phyloP scores from a whole-genome alignment of 2,888 invertebrate genomes.

The Cosmia trapezina region DNA sequence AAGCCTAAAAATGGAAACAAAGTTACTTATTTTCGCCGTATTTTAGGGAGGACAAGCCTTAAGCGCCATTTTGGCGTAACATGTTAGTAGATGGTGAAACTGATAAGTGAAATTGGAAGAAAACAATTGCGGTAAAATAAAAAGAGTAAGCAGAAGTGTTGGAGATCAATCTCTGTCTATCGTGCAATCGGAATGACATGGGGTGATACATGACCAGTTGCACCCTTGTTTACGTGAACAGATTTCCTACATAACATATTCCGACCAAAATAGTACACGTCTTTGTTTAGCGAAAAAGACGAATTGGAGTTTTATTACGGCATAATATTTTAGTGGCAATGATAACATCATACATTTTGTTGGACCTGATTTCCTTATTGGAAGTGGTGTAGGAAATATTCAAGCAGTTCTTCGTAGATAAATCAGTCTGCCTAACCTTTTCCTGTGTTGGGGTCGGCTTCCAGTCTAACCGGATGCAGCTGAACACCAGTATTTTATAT shows the following conservation, averaged over 20 bases:
- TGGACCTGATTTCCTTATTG: slow-evolving; percentile 10
- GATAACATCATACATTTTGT: slow-evolving; percentile 19
- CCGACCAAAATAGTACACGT: slow-evolving; percentile 30
- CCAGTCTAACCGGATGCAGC: too few relatives aligned
- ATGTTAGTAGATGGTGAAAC: slow-evolving; percentile 18
- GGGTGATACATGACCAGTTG: slow-evolving; percentile 41
- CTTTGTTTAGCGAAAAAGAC: slow-evolving; percentile 15
- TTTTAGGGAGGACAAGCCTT: too few relatives aligned
- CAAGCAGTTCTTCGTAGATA: too few relatives aligned
- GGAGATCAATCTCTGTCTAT: slow-evolving; percentile 43
- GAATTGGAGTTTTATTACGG: slow-evolving; percentile 24
- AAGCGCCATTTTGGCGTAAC: slow-evolving; percentile 13
- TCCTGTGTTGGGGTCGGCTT: too few relatives aligned
- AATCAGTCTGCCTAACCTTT: too few relatives aligned
- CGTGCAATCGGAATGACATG: slow-evolving; percentile 34
- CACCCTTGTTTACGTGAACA: slow-evolving; percentile 50
- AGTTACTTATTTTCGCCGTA: too few relatives aligned
- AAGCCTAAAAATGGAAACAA: too few relatives aligned
- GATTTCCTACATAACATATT: slow-evolving; percentile 34
- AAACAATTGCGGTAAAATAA: not conserved
- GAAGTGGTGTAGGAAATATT: not conserved
- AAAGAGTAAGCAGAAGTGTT: slow-evolving; percentile 11
- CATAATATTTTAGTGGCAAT: slow-evolving; percentile 12
- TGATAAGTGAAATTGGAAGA: slow-evolving; percentile 13
- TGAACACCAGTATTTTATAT: too few relatives aligned